A percentile compares a stretch with the other conserved stretches of the same genome.
Evolutionary conservation across 1,140 invertebrate species (phyloP).

Genomic region (Apocrypta bakeri): DNA sequence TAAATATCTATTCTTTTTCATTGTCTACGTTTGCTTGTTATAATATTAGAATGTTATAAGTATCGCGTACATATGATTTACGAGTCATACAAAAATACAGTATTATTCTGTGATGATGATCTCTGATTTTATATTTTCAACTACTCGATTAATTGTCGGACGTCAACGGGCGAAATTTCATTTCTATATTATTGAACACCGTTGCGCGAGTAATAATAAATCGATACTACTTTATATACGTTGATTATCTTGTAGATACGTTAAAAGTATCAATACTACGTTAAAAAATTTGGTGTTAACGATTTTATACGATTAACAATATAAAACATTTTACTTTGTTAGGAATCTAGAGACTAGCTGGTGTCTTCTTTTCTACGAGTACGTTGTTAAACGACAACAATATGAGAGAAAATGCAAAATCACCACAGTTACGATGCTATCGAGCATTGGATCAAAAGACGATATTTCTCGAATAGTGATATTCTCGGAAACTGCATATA

Average conservation of each 20-base stretch:
- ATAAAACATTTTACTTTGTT: constrained; percentile 40
- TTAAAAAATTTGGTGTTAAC: constrained; percentile 41
- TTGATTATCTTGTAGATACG: constrained; percentile 3
- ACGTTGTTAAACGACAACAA: background rate
- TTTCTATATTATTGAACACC: background rate
- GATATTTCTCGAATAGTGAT: background rate
- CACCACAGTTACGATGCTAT: background rate
- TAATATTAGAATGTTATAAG: constrained; percentile 29
- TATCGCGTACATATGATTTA: constrained; percentile 5
- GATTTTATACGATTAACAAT: constrained; percentile 19
- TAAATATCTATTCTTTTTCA: background rate
- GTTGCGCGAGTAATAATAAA: background rate
- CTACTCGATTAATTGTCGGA: background rate
- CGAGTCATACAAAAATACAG: constrained; percentile 42
- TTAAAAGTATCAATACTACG: background rate
- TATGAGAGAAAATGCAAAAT: background rate
- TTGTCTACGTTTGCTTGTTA: background rate
- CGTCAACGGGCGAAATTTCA: background rate
- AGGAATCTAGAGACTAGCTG: constrained; percentile 43
- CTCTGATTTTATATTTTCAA: background rate
- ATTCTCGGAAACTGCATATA: background rate
- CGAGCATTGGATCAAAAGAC: no score
- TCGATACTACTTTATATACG: background rate
- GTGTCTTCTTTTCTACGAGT: constrained; percentile 11
- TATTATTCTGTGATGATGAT: constrained; percentile 23